Conservation (phyloP, 92 coral and sea anemone genomes). For the Plumapathes pennacea region DNA sequence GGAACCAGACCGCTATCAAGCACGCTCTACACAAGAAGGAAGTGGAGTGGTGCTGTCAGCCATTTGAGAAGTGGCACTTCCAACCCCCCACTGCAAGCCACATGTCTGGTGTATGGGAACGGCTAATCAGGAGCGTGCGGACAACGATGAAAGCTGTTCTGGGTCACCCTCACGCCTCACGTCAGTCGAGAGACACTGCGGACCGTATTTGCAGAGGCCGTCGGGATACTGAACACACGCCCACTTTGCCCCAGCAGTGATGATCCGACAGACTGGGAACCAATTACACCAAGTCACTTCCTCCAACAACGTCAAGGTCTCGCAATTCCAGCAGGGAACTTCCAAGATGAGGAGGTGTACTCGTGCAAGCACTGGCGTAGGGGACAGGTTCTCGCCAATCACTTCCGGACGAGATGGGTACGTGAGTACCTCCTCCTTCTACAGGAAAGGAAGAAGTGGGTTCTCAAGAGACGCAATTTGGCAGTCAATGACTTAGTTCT, state of each 20-base stretch:
- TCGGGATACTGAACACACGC: constrained; percentile 40
- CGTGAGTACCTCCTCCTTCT: constrained; percentile 52
- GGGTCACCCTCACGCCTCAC: constrained; percentile 6
- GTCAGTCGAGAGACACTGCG: constrained; percentile 29
- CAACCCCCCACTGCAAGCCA: constrained; percentile 29
- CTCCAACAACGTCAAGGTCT: constrained; percentile 30
- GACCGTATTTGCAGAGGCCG: constrained; percentile 47
- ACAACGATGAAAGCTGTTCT: constrained; percentile 24
- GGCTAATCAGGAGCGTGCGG: constrained; percentile 31
- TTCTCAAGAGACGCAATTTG: constrained; percentile 17
- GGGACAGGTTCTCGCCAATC: constrained; percentile 15
- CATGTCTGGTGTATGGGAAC: constrained; percentile 52
- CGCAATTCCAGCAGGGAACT: constrained; percentile 18
- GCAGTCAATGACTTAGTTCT: constrained; percentile 5
- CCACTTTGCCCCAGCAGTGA: constrained; percentile 49
- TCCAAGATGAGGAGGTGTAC: constrained; percentile 19
- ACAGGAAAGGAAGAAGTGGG: constrained; percentile 54
- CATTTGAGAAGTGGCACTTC: constrained; percentile 16
- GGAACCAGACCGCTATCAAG: constrained; percentile 7
- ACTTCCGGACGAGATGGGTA: constrained; percentile 37
- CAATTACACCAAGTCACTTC: constrained; percentile 44
- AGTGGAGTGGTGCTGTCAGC: constrained; percentile 1
- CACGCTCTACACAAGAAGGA: constrained; percentile 5
- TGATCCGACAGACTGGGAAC: constrained; percentile 40
- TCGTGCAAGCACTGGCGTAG: constrained; percentile 28